phyloP scores from a whole-genome alignment of 2,113 vertebrate species.

The Actenoides hombroni region DNA sequence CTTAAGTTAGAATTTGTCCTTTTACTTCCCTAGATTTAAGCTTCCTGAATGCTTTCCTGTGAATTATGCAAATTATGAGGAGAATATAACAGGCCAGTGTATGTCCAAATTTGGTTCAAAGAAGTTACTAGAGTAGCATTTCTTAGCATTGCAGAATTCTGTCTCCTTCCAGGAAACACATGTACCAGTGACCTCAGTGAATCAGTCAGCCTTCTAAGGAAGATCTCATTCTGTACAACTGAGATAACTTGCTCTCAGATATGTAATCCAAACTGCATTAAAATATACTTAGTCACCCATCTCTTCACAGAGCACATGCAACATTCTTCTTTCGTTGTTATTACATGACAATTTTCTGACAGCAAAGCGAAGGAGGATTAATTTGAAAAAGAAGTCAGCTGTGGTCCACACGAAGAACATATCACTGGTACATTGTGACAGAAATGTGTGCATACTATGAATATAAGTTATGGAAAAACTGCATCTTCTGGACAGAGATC shows the following conservation, averaged over 20 bases:
- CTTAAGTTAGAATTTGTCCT: background rate
- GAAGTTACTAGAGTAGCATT: background rate
- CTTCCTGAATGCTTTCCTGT: background rate
- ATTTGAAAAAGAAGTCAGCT: background rate
- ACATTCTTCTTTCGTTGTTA: background rate
- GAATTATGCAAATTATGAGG: background rate
- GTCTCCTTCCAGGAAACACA: background rate
- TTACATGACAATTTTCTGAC: background rate
- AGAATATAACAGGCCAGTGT: background rate
- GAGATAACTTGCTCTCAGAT: background rate
- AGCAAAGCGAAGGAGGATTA: background rate
- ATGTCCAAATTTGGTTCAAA: background rate
- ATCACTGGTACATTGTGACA: background rate
- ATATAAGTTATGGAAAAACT: background rate
- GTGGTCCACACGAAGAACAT: background rate
- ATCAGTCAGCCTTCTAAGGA: background rate
- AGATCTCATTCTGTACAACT: background rate
- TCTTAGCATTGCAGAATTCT: background rate
- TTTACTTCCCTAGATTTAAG: background rate
- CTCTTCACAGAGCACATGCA: background rate
- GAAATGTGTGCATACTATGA: background rate
- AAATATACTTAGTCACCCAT: background rate
- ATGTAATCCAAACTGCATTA: background rate
- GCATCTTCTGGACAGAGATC: background rate
- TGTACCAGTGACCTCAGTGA: background rate